Evolutionary conservation across 2,113 vertebrate genomes (phyloP).

Genomic region (Notarius lentiginosus): DNA sequence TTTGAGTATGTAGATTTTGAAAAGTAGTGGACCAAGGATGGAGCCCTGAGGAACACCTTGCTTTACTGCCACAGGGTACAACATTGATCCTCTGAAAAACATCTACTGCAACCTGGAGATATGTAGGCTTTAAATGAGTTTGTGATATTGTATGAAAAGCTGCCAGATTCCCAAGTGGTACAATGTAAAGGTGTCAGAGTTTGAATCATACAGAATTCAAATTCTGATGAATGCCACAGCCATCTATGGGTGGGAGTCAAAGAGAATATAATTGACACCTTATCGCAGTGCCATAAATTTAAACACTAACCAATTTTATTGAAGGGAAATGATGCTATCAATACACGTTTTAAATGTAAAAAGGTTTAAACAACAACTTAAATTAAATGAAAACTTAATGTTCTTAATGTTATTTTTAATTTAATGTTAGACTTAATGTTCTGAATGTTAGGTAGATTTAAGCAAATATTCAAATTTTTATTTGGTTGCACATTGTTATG

Average conservation of each 20-base stretch:
- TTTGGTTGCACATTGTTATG: too few species aligned
- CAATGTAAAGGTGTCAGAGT: not conserved
- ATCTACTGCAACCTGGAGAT: not conserved
- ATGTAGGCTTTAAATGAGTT: not conserved
- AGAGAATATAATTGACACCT: not conserved
- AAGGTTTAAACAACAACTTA: not conserved
- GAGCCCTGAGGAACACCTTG: not conserved
- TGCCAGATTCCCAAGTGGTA: not conserved
- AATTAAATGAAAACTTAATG: not conserved
- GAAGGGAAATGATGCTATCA: not conserved
- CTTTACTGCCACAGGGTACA: not conserved
- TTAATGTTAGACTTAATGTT: too few species aligned
- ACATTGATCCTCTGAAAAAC: not conserved
- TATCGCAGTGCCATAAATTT: not conserved
- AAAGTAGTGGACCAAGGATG: not conserved
- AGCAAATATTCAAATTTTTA: too few species aligned
- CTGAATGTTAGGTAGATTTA: not conserved
- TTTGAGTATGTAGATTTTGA: not conserved
- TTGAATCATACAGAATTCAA: not conserved
- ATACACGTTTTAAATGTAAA: not conserved
- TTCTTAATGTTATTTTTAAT: not conserved
- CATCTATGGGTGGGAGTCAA: not conserved
- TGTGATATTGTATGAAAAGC: not conserved
- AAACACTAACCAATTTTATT: not conserved
- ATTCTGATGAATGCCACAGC: not conserved